These are phyloP conservation scores for Saguinus midas DNA, from an alignment of 2,113 vertebrate species.

Conservation along the genomic window DNA sequence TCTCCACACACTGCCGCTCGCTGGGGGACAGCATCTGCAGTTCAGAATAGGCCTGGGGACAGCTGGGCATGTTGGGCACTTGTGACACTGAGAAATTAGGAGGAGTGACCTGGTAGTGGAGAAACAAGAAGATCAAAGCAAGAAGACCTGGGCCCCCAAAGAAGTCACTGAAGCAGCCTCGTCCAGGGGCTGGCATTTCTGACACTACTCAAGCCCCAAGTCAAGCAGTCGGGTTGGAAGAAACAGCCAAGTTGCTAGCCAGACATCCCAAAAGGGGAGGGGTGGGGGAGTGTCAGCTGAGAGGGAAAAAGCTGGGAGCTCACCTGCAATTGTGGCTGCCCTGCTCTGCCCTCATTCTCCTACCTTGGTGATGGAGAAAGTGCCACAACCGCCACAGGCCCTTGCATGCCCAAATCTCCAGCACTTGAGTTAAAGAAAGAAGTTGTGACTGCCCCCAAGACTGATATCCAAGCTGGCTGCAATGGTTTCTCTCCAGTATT, in stretches of 20 bases:
- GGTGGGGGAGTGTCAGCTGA: neutral
- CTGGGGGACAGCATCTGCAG: conserved; percentile 89
- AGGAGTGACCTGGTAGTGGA: conserved; percentile 77
- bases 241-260: neutral
- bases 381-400: neutral
- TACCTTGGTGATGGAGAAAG: neutral
- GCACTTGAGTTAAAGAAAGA: neutral
- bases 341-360: neutral
- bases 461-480: neutral
- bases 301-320: neutral
- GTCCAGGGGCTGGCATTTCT: neutral
- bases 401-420: neutral
- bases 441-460: neutral
- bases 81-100: conserved; percentile 81
- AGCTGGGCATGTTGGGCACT: conserved; percentile 83
- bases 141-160: neutral
- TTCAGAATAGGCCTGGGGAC: conserved; percentile 70
- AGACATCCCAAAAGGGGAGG: neutral
- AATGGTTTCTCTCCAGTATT: neutral
- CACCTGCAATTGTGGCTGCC: neutral
- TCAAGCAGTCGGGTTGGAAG: neutral
- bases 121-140: conserved; percentile 27
- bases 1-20: conserved; percentile 93
- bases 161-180: neutral
- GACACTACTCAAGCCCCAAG: neutral